phyloP scores from a whole-genome alignment of 2,113 vertebrate species.

The Coreoperca whiteheadi region DNA sequence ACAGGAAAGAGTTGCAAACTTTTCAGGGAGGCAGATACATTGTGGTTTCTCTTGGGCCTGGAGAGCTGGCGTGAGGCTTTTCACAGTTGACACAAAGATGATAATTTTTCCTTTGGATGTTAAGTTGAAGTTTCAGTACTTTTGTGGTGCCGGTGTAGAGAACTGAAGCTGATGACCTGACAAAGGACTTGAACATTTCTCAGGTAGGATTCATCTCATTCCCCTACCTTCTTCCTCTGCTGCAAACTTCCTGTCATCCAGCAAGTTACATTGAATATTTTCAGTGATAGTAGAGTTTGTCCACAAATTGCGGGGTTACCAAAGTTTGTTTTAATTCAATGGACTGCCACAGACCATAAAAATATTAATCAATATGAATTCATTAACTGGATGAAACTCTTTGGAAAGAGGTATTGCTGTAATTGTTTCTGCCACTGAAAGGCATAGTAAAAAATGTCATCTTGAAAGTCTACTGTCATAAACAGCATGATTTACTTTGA shows the following conservation, averaged over 20 bases:
- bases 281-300: neutral
- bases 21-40: constrained; percentile 29
- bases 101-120: constrained; percentile 42
- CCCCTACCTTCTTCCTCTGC: neutral
- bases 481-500: constrained; percentile 25
- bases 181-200: constrained; percentile 29
- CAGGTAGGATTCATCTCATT: constrained; percentile 60
- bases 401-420: neutral
- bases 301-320: neutral
- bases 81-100: constrained; percentile 10
- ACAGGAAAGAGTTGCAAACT: constrained; percentile 35
- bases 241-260: neutral
- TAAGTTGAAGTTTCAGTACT: constrained; percentile 15
- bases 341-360: neutral
- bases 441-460: neutral
- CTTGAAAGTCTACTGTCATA: neutral
- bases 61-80: constrained; percentile 35
- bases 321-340: neutral
- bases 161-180: constrained; percentile 63
- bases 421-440: neutral
- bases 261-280: neutral
- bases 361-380: neutral
- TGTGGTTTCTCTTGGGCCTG: constrained; percentile 38
- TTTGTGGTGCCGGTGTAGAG: neutral
- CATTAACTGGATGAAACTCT: neutral